Percentiles rank a stretch among this genome's conserved stretches.
phyloP scores from a whole-genome alignment of 2,113 vertebrate genomes.

The Canis aureus region DNA sequence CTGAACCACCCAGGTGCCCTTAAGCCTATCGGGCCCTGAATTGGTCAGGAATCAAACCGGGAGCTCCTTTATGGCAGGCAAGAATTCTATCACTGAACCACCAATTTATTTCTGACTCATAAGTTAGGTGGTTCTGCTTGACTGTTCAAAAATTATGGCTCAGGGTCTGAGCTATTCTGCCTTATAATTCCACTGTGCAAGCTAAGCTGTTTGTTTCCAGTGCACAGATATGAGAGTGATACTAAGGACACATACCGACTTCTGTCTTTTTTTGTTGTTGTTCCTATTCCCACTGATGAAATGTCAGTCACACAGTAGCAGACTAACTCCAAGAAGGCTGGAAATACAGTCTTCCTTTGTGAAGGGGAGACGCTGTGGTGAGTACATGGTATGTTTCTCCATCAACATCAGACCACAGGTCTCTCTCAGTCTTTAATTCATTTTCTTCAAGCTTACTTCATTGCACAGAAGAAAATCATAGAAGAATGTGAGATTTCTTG shows the following conservation, averaged over 20 bases:
- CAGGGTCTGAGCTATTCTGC: neutral
- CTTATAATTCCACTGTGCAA: neutral
- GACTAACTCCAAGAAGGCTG: neutral
- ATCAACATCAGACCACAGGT: neutral
- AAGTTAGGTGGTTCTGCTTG: neutral
- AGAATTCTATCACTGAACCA: no score
- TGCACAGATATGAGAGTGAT: neutral
- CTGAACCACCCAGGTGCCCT: no score
- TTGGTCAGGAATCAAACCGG: no score
- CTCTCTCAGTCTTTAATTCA: neutral
- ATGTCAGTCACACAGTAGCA: neutral
- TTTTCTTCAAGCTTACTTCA: neutral
- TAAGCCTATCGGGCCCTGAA: no score
- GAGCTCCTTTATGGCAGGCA: no score
- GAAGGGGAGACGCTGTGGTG: neutral
- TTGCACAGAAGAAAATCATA: neutral
- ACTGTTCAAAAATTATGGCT: neutral
- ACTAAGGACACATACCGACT: neutral
- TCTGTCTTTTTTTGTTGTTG: neutral
- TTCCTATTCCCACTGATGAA: neutral
- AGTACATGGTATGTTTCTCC: neutral
- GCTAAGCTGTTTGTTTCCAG: neutral
- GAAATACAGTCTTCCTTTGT: neutral
- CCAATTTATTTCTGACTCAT: neutral
- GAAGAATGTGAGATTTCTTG: neutral